Evolutionary conservation across 2,797 vertebrate species (phyloP).

Genomic region (Myotis findleyi): DNA sequence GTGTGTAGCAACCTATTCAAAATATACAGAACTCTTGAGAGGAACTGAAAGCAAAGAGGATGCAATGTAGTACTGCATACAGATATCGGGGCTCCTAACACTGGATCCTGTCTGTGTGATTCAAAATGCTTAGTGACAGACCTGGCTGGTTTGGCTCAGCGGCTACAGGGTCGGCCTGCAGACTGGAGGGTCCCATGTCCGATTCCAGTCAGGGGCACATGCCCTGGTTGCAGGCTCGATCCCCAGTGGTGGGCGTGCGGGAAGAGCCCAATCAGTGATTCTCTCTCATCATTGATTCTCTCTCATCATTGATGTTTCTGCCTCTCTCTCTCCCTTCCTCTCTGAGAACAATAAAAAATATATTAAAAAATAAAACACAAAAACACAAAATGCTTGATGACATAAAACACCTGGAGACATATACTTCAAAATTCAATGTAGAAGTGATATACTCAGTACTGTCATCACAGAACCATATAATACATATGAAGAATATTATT

Average conservation of each 20-base stretch:
- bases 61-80: not conserved
- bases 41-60: not conserved
- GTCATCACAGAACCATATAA: not conserved
- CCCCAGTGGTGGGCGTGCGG: no score
- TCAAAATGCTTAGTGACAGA: not conserved
- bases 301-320: no score
- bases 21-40: not conserved
- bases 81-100: not conserved
- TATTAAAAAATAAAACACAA: no score
- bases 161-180: no score
- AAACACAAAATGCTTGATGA: not conserved
- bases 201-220: no score
- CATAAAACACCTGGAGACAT: not conserved
- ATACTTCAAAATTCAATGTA: not conserved
- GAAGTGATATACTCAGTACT: not conserved
- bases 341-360: no score
- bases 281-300: no score
- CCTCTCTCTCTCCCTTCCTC: no score
- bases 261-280: no score
- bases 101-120: not conserved
- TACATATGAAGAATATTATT: not conserved
- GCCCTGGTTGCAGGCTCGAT: no score
- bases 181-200: no score
- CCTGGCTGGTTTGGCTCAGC: no score
- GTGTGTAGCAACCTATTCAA: not conserved